phyloP scores from a whole-genome alignment of 2,888 invertebrate genomes.

The Sarcophaga caerulescens region DNA sequence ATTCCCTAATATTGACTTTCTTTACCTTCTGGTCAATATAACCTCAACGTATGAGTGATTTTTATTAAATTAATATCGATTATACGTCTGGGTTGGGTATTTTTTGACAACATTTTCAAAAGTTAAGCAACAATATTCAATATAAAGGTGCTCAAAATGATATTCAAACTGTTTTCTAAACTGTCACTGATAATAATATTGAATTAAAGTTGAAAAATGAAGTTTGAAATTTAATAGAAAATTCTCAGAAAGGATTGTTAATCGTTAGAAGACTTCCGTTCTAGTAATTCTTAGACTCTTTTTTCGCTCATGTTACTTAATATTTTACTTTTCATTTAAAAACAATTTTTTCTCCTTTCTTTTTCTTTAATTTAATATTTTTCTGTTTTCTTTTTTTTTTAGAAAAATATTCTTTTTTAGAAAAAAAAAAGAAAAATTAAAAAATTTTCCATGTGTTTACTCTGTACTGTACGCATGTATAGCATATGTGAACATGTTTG shows the following conservation, averaged over 20 bases:
- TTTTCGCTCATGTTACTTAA: conserved; percentile 22
- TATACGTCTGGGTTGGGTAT: too few relatives aligned
- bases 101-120: too few relatives aligned
- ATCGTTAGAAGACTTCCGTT: not conserved
- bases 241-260: not conserved
- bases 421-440: not conserved
- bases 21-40: too few relatives aligned
- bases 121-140: too few relatives aligned
- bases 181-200: too few relatives aligned
- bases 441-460: conserved; percentile 8
- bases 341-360: not conserved
- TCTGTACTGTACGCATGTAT: not conserved
- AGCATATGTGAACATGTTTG: not conserved
- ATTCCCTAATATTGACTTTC: too few relatives aligned
- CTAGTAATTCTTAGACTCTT: not conserved
- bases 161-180: too few relatives aligned
- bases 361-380: conserved; percentile 23
- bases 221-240: not conserved
- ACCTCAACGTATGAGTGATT: too few relatives aligned
- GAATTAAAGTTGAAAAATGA: not conserved
- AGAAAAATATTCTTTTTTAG: not conserved
- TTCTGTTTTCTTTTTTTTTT: conserved; percentile 40
- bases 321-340: conserved; percentile 43
- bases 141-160: too few relatives aligned
- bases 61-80: too few relatives aligned